These are phyloP conservation scores for Xyliphius kryptos DNA, from an alignment of 2,113 vertebrate genomes.

Conservation along the genomic window DNA sequence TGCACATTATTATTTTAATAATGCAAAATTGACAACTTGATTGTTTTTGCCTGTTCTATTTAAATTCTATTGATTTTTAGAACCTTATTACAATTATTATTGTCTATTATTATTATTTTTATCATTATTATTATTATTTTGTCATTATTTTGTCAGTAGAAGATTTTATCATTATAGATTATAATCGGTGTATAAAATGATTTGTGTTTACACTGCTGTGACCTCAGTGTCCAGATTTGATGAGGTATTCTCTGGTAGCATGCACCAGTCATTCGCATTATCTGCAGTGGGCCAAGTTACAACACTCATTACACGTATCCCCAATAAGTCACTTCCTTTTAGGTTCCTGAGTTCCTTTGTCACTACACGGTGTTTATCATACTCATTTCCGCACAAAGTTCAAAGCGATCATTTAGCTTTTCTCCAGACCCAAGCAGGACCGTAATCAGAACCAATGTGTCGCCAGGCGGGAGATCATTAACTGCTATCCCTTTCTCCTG, in stretches of 20 bases:
- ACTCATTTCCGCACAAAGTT: conserved; percentile 26
- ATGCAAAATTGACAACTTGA: no score
- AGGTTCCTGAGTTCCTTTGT: conserved; percentile 38
- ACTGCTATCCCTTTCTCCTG: conserved; percentile 50
- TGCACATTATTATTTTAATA: no score
- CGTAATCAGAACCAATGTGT: conserved; percentile 51
- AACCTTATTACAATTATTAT: no score
- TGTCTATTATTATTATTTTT: no score
- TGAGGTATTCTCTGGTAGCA: not conserved
- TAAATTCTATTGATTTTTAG: no score
- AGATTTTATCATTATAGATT: no score
- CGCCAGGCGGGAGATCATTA: conserved; percentile 52
- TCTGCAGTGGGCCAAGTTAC: conserved; percentile 5
- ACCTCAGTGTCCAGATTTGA: not conserved
- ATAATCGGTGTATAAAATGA: no score
- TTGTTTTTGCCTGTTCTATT: no score
- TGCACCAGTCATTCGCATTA: not conserved
- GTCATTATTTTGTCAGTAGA: no score
- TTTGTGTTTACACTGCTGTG: no score
- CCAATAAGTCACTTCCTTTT: conserved; percentile 50
- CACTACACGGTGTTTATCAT: conserved; percentile 39
- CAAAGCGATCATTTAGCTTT: conserved; percentile 40
- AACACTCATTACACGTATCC: conserved; percentile 48
- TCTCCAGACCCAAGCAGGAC: conserved; percentile 46
- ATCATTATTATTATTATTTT: no score